These are phyloP conservation scores for Nebria brevicollis DNA, from an alignment of 2,888 invertebrate genomes.

Conservation along the genomic window DNA sequence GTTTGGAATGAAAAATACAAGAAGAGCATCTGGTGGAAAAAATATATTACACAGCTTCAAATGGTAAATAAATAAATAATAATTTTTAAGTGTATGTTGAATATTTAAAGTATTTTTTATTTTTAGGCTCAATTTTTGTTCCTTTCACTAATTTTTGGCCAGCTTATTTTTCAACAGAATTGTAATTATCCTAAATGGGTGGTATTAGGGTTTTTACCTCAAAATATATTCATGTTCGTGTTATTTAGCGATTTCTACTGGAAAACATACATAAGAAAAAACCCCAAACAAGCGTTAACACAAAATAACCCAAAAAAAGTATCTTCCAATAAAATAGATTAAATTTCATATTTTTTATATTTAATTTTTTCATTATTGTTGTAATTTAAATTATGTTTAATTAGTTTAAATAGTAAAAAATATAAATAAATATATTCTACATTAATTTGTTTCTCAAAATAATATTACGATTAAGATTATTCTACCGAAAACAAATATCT, in stretches of 20 bases:
- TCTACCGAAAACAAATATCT: too few relatives aligned
- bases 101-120: constrained; percentile 26
- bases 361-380: too few relatives aligned
- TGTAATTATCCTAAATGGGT: constrained; percentile 71
- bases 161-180: constrained; percentile 63
- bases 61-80: constrained; percentile 65
- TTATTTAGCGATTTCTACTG: constrained; percentile 76
- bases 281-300: not conserved
- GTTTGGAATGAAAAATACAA: constrained; percentile 77
- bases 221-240: constrained; percentile 73
- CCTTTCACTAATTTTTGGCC: constrained; percentile 67
- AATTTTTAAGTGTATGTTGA: too few relatives aligned
- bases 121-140: constrained; percentile 73
- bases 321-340: not conserved
- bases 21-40: constrained; percentile 84
- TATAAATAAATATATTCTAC: too few relatives aligned
- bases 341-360: not conserved
- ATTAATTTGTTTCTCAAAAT: too few relatives aligned
- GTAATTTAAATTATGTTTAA: too few relatives aligned
- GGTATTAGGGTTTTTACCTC: constrained; percentile 69
- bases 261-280: constrained; percentile 66
- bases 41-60: constrained; percentile 85
- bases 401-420: too few relatives aligned
- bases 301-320: not conserved
- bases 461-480: too few relatives aligned